Percentiles rank a stretch among this genome's conserved stretches.
phyloP scores from a whole-genome alignment of 2,113 vertebrate genomes.

The Telmatochromis brachygnathus region DNA sequence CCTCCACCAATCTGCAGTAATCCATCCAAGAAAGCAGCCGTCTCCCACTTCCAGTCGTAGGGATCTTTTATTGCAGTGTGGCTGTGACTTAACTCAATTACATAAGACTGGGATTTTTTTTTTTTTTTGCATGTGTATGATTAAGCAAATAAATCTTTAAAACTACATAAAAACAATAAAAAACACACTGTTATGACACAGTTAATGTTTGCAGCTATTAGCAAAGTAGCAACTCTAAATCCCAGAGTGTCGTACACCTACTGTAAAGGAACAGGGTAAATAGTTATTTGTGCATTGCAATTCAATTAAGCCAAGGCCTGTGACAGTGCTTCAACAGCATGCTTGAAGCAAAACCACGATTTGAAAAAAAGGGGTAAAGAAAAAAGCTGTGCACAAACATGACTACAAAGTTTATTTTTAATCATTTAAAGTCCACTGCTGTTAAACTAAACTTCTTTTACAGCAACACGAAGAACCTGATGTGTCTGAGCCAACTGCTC shows the following conservation, averaged over 20 bases:
- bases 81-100: conserved; percentile 1
- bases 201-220: background rate
- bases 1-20: conserved; percentile 38
- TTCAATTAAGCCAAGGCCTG: background rate
- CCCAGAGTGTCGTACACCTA: background rate
- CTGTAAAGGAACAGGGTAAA: background rate
- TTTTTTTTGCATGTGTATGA: background rate
- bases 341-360: background rate
- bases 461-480: background rate
- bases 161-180: background rate
- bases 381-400: background rate
- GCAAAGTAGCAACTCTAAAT: background rate
- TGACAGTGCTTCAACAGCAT: background rate
- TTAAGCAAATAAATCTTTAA: background rate
- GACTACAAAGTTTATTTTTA: background rate
- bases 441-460: background rate
- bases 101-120: background rate
- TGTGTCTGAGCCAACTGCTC: background rate
- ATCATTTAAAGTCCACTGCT: background rate
- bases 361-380: background rate
- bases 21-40: conserved; percentile 22
- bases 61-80: background rate
- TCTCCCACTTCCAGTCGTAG: background rate
- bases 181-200: background rate
- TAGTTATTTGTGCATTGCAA: background rate